Base-by-base conservation (phyloP, 2,113 vertebrate genomes). In the Psittacula cyanocephala region DNA sequence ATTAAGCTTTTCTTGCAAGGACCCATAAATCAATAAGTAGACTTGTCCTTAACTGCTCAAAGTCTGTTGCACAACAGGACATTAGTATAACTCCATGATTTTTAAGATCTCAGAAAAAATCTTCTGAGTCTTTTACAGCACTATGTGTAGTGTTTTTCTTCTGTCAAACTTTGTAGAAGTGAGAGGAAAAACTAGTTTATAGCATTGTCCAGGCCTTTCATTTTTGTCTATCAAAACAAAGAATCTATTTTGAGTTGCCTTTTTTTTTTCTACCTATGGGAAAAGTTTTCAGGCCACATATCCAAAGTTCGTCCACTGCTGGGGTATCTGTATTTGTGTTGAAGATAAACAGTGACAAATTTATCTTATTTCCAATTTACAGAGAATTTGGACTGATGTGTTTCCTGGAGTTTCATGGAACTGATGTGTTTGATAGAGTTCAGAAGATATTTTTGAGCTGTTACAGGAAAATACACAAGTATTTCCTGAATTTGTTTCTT, bases 401-500 rank as follows among this genome's bases (percentile, higher is more conserved):
- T 91, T 95, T 95, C 80, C 86, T 91, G 46, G 39, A 91, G 39
- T 50, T 92, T 60, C 62, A 76, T 72, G 62, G 62, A 92, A 68
- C 65, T 87, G 39, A 65, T 93, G 80, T 91, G 62, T 91, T 88
- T 93, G 72, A 64, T 92, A 84, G 88, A 83, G 83, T 88, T 91
- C 63, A 80, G 80, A 68, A 72, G 68, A 47, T 93, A 86, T 94
- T 96, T 96, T 95, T 76, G 75, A 96, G 89, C 46, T 0, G 0
- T 95, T 91, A 81, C 81, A 88, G 65, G 62, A 94, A 95, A 95
- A 97, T 88, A 93, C 52, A 95, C 95, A 93, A 94, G 43, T 86
- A 88, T 96, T 96, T 96, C 92, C 92, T 93, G 92, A 94, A 96
- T 94, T 97, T 95, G 88, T 96, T 96, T 94, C 94, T 96, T 93